phyloP scores from a whole-genome alignment of 2,888 invertebrate genomes.

The Crioceris asparagi region DNA sequence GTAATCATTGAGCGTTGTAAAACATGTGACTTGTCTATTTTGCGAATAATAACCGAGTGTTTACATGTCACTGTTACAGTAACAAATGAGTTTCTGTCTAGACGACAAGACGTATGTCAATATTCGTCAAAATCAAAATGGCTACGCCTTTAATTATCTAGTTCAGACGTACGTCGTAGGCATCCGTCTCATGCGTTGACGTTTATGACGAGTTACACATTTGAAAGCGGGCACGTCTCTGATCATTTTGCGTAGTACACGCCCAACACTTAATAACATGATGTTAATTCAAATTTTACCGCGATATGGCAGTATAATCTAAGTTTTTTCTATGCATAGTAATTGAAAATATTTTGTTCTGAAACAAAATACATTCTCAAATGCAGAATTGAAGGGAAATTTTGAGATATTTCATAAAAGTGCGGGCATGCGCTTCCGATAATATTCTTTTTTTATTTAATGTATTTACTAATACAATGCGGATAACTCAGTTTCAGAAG shows the following conservation, averaged over 20 bases:
- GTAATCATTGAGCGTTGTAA: slow-evolving; percentile 20
- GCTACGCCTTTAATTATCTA: slow-evolving; percentile 48
- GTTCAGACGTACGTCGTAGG: slow-evolving; percentile 24
- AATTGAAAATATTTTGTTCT: too few species aligned
- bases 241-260: slow-evolving; percentile 26
- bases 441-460: too few species aligned
- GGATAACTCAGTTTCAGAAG: too few species aligned
- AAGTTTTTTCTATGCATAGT: too few species aligned
- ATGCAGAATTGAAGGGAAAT: too few species aligned
- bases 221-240: slow-evolving; percentile 14
- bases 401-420: too few species aligned
- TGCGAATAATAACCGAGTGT: slow-evolving; percentile 31
- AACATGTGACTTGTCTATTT: slow-evolving; percentile 31
- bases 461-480: too few species aligned
- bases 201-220: slow-evolving; percentile 8
- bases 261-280: slow-evolving; percentile 28
- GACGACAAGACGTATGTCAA: slow-evolving; percentile 51
- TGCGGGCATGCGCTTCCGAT: too few species aligned
- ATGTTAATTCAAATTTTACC: slow-evolving; percentile 20
- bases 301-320: slow-evolving; percentile 10
- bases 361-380: too few species aligned
- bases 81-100: slow-evolving; percentile 43
- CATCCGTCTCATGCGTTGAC: slow-evolving; percentile 13
- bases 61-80: slow-evolving; percentile 41
- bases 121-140: slow-evolving; percentile 65